Base-by-base conservation (phyloP, 2,888 invertebrate species). In the Acrocyrtus sp. region DNA sequence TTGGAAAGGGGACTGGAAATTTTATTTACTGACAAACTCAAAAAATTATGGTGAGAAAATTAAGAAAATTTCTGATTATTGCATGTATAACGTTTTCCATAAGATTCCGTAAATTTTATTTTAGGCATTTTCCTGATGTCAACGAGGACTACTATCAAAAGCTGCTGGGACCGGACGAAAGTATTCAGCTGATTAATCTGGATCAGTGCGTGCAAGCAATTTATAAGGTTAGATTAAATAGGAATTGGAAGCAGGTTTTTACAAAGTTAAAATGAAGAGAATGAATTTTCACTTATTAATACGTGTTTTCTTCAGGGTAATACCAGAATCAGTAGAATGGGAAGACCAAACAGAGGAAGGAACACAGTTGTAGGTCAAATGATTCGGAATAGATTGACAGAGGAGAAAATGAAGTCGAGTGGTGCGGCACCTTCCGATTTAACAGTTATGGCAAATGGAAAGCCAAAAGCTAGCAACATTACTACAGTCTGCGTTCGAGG, bases 101-200 rank as follows among this genome's bases (percentile, higher is more conserved):
- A 4, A 21, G 4, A 24, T 47, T 10, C 21, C 4, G 17, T 47
- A 24, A 15, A 3, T 45, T 45, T 24, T 17, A 34, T 39, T 74
- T 0, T 34, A 76, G 76, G 73, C 76, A 76, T 53, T 58, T 67
- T 41, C 76, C 76, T 10, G 41, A 56, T 19, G 66, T 66, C 8
- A 39, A 60, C 1, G 66, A 51, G 17, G 68, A 65, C 6, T 60
- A 50, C n/a, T 76, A 48, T 47, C 51, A 76, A 65, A 54, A 69
- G 27, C 47, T 73, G 6, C 27, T 76, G 19, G 76, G 76, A 19
- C 69, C 76, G 6, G 63, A 68, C 22, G 73, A 76, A 53, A 66
- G 61, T 17, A 66, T 62, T 22, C 58, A 73, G 22, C 21, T 76
- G 22, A 19, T 61, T 12, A 75, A 75, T 50, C 43, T 76, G 12